Percentiles rank a stretch among this genome's conserved stretches.
Conservation (phyloP, 2,113 vertebrate species). For the Proterorhinus semilunaris region DNA sequence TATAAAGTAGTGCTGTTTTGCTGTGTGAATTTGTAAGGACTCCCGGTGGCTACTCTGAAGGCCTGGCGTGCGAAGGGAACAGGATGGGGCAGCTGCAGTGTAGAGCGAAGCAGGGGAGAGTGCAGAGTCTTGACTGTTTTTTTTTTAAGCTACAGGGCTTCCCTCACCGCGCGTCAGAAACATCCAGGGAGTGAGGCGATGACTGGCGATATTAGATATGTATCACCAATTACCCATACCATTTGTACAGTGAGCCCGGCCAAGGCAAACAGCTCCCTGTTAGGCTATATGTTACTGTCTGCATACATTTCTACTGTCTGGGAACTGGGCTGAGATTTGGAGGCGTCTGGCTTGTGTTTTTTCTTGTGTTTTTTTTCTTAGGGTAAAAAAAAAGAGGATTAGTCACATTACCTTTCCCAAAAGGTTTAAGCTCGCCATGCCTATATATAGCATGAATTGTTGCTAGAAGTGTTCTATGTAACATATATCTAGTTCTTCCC, state of each 20-base stretch:
- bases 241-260: slow-evolving; percentile 57
- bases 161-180: slow-evolving; percentile 57
- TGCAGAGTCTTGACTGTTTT: slow-evolving; percentile 66
- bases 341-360: slow-evolving; percentile 18
- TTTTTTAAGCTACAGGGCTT: slow-evolving; percentile 81
- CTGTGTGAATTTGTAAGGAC: slow-evolving; percentile 66
- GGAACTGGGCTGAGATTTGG: slow-evolving; percentile 39
- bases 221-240: slow-evolving; percentile 73
- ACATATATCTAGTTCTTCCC: not conserved
- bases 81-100: slow-evolving; percentile 50
- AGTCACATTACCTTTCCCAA: slow-evolving; percentile 4
- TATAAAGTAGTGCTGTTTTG: slow-evolving; percentile 61
- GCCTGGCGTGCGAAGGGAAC: slow-evolving; percentile 61
- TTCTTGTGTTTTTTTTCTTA: not conserved
- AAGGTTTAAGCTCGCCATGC: not conserved
- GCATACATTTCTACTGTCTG: slow-evolving; percentile 60
- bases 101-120: slow-evolving; percentile 28
- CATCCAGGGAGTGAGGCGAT: slow-evolving; percentile 71
- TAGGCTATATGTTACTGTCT: slow-evolving; percentile 65
- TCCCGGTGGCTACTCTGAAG: slow-evolving; percentile 66
- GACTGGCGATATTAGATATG: slow-evolving; percentile 76
- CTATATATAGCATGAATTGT: slow-evolving; percentile 1
- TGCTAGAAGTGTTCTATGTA: not conserved
- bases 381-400: not conserved
- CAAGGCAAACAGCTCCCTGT: slow-evolving; percentile 74